Evolutionary conservation across 2,888 invertebrate species (phyloP).

Genomic region (Lymantria dispar): DNA sequence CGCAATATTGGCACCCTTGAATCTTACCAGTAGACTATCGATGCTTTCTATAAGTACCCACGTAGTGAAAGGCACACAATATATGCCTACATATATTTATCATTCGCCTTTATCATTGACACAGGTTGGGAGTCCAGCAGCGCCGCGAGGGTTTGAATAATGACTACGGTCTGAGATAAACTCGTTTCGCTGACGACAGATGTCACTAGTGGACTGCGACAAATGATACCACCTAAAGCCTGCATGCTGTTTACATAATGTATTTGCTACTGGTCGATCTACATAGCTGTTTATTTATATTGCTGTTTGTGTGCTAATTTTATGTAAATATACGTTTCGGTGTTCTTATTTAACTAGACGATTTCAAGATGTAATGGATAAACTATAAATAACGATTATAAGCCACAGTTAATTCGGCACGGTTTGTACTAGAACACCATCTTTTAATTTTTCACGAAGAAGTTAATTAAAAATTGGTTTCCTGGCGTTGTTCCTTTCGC

Average conservation of each 20-base stretch:
- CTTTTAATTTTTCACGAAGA: no score
- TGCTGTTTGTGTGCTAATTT: background rate
- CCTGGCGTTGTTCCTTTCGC: no score
- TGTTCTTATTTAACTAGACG: background rate
- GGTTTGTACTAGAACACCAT: no score
- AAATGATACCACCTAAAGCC: conserved; percentile 59
- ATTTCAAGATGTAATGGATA: background rate
- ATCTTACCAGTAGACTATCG: background rate
- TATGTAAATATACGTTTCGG: background rate
- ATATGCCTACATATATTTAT: conserved; percentile 27
- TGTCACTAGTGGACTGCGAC: conserved; percentile 58
- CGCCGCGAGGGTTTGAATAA: conserved; percentile 56
- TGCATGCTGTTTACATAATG: conserved; percentile 35
- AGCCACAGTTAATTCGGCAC: no score
- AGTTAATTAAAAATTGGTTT: no score
- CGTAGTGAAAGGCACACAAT: conserved; percentile 39
- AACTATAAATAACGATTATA: no score
- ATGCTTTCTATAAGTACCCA: background rate
- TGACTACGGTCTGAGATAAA: conserved; percentile 59
- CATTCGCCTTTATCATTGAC: conserved; percentile 38
- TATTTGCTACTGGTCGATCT: conserved; percentile 26
- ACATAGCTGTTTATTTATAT: conserved; percentile 6
- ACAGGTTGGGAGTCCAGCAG: conserved; percentile 43
- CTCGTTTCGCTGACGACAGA: conserved; percentile 63
- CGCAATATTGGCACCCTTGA: no score